Conservation (phyloP, 2,797 vertebrate species). For the Danio tinwini region DNA sequence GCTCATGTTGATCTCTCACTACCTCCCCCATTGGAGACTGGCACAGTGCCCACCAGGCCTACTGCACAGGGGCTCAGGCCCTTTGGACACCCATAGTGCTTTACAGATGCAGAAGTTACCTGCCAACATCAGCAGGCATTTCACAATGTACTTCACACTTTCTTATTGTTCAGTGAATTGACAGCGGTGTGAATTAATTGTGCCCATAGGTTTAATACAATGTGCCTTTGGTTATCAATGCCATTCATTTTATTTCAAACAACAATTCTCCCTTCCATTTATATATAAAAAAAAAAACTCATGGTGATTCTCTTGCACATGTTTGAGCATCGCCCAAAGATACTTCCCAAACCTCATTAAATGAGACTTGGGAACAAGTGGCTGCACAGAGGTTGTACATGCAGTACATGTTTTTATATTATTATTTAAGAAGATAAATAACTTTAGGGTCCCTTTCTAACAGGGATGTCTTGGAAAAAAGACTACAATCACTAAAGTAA, state of each 20-base stretch:
- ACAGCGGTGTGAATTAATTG: slow-evolving; percentile 77
- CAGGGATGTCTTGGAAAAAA: slow-evolving; percentile 52
- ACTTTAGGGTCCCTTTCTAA: slow-evolving; percentile 44
- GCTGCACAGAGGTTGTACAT: slow-evolving; percentile 53
- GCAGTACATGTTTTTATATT: slow-evolving; percentile 47
- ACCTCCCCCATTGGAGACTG: slow-evolving; percentile 51
- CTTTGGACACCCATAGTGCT: slow-evolving; percentile 52
- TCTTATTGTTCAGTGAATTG: slow-evolving; percentile 65
- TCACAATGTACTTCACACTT: slow-evolving; percentile 57
- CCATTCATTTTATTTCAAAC: slow-evolving; percentile 66
- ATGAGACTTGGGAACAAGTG: slow-evolving; percentile 42
- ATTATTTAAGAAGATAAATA: slow-evolving; percentile 36
- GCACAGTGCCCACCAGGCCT: slow-evolving; percentile 50
- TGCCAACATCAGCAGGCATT: slow-evolving; percentile 54
- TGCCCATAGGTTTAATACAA: slow-evolving; percentile 86
- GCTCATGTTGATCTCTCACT: slow-evolving; percentile 40
- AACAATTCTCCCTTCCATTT: slow-evolving; percentile 75
- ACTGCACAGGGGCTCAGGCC: slow-evolving; percentile 47
- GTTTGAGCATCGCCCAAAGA: slow-evolving; percentile 62
- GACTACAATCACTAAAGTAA: slow-evolving; percentile 58
- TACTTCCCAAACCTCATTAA: slow-evolving; percentile 43
- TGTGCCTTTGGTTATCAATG: slow-evolving; percentile 91
- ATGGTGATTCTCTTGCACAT: slow-evolving; percentile 56
- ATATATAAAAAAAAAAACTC: slow-evolving; percentile 62
- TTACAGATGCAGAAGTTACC: slow-evolving; percentile 55